These are phyloP conservation scores for Volucella inanis DNA, from an alignment of 2,888 invertebrate genomes.

Conservation along the genomic window DNA sequence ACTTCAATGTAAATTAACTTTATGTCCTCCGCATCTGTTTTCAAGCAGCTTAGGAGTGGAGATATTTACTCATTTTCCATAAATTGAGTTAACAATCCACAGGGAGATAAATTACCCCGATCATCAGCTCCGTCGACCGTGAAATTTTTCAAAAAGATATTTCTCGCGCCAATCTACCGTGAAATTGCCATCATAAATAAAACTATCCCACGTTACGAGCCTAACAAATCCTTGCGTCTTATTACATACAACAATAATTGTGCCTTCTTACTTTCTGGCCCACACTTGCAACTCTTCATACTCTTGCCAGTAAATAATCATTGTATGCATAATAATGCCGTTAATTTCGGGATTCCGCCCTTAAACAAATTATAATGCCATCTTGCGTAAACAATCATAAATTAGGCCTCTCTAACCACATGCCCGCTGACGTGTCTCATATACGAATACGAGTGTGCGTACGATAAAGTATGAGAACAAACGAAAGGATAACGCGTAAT, in stretches of 20 bases:
- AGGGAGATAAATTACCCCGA: too few relatives aligned
- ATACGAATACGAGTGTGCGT: neutral
- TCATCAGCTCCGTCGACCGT: too few relatives aligned
- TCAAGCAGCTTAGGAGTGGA: too few relatives aligned
- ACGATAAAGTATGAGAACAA: neutral
- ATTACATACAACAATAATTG: neutral
- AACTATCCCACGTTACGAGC: too few relatives aligned
- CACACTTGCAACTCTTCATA: neutral
- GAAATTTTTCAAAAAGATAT: too few relatives aligned
- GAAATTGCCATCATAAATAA: too few relatives aligned
- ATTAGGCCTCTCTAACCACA: constrained; percentile 31
- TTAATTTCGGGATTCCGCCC: constrained; percentile 19
- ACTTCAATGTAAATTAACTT: too few relatives aligned
- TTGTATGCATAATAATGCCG: constrained; percentile 39
- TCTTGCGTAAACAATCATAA: constrained; percentile 62
- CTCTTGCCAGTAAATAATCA: constrained; percentile 27
- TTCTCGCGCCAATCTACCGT: too few relatives aligned
- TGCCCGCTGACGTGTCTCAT: constrained; percentile 20
- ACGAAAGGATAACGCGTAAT: constrained; percentile 34
- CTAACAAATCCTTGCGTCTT: too few relatives aligned
- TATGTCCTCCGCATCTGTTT: too few relatives aligned
- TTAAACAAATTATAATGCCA: constrained; percentile 56
- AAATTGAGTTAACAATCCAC: too few relatives aligned
- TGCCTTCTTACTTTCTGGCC: neutral
- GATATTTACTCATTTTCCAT: too few relatives aligned